Conservation (phyloP, 2,797 vertebrate genomes). For the Triplophysa bombifrons region DNA sequence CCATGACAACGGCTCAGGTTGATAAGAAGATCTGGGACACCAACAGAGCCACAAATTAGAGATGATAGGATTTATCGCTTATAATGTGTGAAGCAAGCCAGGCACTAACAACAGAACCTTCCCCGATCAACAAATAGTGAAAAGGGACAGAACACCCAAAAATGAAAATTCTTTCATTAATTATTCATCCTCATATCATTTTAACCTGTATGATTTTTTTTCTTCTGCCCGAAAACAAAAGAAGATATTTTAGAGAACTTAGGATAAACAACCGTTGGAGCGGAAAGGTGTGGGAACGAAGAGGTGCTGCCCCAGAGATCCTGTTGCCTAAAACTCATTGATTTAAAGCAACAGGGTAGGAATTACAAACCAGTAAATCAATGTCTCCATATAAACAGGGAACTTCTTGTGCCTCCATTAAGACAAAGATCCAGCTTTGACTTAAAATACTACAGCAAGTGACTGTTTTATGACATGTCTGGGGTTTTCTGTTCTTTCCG, state of each 20-base stretch:
- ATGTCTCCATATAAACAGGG: not conserved
- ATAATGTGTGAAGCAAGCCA: not conserved
- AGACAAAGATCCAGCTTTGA: not conserved
- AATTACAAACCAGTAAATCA: slow-evolving; percentile 7
- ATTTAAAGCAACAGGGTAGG: not conserved
- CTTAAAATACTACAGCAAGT: not conserved
- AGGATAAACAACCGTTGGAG: too few species aligned
- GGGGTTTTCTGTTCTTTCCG: not conserved
- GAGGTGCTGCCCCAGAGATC: not conserved
- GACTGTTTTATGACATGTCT: not conserved
- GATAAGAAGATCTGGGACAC: not conserved
- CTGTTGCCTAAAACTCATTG: not conserved
- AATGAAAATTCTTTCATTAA: too few species aligned
- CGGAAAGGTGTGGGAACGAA: not conserved
- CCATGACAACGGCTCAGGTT: not conserved
- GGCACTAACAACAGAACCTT: not conserved
- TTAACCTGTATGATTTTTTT: too few species aligned
- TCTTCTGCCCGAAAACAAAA: too few species aligned
- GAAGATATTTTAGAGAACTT: too few species aligned
- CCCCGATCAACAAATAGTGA: not conserved
- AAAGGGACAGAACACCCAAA: not conserved
- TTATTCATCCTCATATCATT: too few species aligned
- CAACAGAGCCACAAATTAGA: not conserved
- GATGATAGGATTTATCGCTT: not conserved
- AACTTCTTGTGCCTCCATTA: not conserved